Evolutionary conservation across 2,113 vertebrate species (phyloP).

Genomic region (Dendropsophus ebraccatus): DNA sequence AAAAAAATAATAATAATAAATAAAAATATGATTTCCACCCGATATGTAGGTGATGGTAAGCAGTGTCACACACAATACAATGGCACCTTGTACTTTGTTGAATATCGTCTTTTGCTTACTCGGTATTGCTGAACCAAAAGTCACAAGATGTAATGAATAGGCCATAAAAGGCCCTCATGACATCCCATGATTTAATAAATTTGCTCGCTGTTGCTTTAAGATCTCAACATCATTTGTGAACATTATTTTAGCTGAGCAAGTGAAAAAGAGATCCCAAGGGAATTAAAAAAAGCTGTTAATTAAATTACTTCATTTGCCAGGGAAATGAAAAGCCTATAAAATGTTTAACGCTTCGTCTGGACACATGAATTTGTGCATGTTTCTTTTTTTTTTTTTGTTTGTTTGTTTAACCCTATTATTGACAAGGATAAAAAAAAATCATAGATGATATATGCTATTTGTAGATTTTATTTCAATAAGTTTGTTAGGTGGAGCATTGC

Average conservation of each 20-base stretch:
- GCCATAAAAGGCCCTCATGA: slow-evolving; percentile 51
- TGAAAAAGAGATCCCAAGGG: slow-evolving; percentile 52
- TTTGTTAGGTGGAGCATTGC: background rate
- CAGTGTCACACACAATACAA: background rate
- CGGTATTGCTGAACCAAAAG: slow-evolving; percentile 17
- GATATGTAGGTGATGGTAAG: background rate
- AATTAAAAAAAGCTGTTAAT: slow-evolving; percentile 59
- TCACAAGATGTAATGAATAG: slow-evolving; percentile 46
- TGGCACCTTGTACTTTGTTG: background rate
- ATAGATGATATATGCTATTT: background rate
- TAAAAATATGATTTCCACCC: background rate
- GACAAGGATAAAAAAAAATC: background rate
- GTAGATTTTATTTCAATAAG: background rate
- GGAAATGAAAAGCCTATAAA: slow-evolving; percentile 55
- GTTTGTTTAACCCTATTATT: slow-evolving; percentile 12
- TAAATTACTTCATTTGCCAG: slow-evolving; percentile 59
- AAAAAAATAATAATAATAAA: background rate
- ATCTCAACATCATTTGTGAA: slow-evolving; percentile 56
- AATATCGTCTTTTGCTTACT: slow-evolving; percentile 11
- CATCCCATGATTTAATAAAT: slow-evolving; percentile 56
- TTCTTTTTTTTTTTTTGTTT: slow-evolving; percentile 6
- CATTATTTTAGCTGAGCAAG: slow-evolving; percentile 59
- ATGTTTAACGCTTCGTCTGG: slow-evolving; percentile 50
- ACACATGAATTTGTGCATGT: slow-evolving; percentile 29
- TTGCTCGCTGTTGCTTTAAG: slow-evolving; percentile 53